A percentile compares a stretch with the other conserved stretches of the same genome.
Evolutionary conservation across 2,113 vertebrate genomes (phyloP).

Genomic region (Carassius auratus): DNA sequence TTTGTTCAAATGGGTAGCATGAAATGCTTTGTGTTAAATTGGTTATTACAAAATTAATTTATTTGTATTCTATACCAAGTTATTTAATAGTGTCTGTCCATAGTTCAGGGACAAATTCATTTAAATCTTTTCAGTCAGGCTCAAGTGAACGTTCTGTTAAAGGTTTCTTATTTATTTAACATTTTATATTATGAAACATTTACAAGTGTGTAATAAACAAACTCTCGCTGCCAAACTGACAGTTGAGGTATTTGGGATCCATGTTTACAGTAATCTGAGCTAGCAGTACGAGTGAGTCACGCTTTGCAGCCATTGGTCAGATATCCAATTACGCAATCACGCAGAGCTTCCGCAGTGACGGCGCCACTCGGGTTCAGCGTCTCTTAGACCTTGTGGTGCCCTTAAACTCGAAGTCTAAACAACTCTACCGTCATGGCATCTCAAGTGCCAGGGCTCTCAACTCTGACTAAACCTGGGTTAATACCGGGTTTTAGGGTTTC

Average conservation of each 20-base stretch:
- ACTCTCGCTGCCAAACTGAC: not conserved
- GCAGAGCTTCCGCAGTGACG: conserved; percentile 23
- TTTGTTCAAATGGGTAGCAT: not conserved
- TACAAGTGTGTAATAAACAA: not conserved
- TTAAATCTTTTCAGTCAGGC: not conserved
- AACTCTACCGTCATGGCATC: conserved; percentile 48
- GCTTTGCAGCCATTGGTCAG: conserved; percentile 33
- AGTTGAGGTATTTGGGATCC: not conserved
- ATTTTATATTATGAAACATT: not conserved
- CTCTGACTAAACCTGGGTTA: conserved; percentile 28
- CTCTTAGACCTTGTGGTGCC: conserved; percentile 38
- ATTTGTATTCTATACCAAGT: not conserved
- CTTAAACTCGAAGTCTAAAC: not conserved
- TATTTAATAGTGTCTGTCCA: not conserved
- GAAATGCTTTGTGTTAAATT: not conserved
- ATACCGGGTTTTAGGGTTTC: conserved; percentile 63
- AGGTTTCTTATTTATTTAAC: not conserved
- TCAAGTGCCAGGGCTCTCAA: not conserved
- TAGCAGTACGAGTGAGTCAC: not conserved
- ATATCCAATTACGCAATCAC: not conserved
- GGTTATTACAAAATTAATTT: not conserved
- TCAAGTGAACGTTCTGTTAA: not conserved
- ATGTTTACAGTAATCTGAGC: not conserved
- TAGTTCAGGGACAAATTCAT: not conserved
- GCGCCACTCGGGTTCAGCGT: not conserved